These are phyloP conservation scores for Phalacrocorax aristotelis DNA, from an alignment of 2,113 vertebrate genomes.

Conservation along the genomic window DNA sequence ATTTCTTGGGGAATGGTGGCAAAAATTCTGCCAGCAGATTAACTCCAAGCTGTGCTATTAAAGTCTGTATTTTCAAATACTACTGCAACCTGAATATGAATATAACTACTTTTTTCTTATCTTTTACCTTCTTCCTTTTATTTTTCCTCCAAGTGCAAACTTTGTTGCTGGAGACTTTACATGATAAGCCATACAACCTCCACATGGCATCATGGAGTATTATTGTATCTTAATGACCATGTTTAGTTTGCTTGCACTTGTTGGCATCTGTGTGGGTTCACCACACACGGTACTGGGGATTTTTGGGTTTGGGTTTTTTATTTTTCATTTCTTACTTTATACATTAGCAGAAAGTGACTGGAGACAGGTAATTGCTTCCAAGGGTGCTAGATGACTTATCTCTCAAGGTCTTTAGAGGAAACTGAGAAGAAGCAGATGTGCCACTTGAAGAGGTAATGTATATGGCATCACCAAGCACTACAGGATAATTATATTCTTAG, in stretches of 20 bases:
- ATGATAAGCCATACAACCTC: background rate
- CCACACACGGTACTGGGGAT: too few species aligned
- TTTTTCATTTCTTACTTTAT: background rate
- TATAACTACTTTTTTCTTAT: background rate
- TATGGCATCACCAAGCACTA: background rate
- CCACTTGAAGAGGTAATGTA: background rate
- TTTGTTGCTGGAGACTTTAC: background rate
- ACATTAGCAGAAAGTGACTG: background rate
- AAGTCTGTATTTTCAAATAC: background rate
- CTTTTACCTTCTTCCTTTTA: background rate
- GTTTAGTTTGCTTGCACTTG: background rate
- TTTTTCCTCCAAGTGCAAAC: background rate
- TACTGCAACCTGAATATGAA: background rate
- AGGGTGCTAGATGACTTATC: background rate
- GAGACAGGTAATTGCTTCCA: background rate
- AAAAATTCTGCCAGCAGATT: background rate
- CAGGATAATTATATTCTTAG: background rate
- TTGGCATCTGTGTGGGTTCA: background rate
- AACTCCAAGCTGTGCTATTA: background rate
- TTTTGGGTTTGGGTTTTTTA: too few species aligned
- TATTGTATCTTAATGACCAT: background rate
- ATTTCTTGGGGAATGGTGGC: background rate
- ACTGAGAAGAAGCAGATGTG: background rate
- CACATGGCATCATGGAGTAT: rapidly evolving
- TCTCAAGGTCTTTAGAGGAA: background rate